Conservation (phyloP, 2,888 invertebrate species). For the Cosmia pyralina region DNA sequence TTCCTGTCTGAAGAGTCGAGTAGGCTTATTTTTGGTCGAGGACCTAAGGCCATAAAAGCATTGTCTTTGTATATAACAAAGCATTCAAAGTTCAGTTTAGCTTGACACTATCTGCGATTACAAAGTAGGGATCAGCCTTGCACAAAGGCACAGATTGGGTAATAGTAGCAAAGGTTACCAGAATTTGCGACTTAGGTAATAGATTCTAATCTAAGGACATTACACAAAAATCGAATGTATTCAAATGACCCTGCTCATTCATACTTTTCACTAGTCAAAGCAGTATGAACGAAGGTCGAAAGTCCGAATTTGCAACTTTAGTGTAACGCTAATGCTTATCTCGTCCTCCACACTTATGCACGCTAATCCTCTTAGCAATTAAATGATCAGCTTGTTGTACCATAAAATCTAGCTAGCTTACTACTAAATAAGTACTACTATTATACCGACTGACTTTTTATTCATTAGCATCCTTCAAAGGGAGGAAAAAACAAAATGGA, state of each 20-base stretch:
- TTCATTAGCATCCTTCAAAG: not conserved
- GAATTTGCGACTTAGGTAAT: slow-evolving; percentile 1
- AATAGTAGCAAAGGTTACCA: slow-evolving; percentile 7
- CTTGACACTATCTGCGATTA: not conserved
- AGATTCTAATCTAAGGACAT: not conserved
- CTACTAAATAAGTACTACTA: slow-evolving; percentile 14
- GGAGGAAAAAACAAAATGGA: not conserved
- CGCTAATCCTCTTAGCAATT: slow-evolving; percentile 31
- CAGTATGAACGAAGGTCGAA: not conserved
- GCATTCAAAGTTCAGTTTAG: not conserved
- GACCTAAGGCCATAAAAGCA: not conserved
- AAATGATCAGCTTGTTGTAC: slow-evolving; percentile 32
- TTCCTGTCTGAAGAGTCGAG: slow-evolving; percentile 14
- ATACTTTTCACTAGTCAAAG: not conserved
- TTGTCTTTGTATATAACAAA: slow-evolving; percentile 23
- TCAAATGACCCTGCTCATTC: not conserved
- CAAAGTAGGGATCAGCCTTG: not conserved
- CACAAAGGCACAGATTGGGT: not conserved
- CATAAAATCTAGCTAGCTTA: slow-evolving; percentile 26
- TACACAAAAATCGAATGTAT: not conserved
- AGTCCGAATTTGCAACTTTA: slow-evolving; percentile 45
- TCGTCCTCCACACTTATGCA: slow-evolving; percentile 14
- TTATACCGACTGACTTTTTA: slow-evolving; percentile 10
- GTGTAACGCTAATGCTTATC: not conserved
- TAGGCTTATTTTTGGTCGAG: slow-evolving; percentile 42